Conservation (phyloP, 37 sponge, comb jelly and placozoan species). For the Diacarnus erythraeanus region DNA sequence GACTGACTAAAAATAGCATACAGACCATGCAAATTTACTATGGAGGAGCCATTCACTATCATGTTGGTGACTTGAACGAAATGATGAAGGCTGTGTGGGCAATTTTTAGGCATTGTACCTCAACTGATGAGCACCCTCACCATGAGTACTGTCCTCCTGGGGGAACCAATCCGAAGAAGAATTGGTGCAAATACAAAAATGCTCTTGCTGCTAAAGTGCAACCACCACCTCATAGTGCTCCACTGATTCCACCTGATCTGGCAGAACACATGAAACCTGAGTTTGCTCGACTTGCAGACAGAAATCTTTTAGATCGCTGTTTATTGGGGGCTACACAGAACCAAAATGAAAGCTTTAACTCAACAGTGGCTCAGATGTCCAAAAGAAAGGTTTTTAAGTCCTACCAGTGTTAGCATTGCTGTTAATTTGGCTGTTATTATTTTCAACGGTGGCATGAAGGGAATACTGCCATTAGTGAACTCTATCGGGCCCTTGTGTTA, state of each 20-base stretch:
- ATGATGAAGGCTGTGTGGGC: conserved; percentile 17
- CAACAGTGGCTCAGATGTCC: too few relatives aligned
- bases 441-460: too few relatives aligned
- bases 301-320: background rate
- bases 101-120: background rate
- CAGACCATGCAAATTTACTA: conserved; percentile 5
- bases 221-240: conserved; percentile 4
- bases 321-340: conserved; percentile 9
- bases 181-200: conserved; percentile 12
- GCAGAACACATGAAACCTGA: background rate
- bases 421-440: too few relatives aligned
- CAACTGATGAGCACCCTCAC: conserved; percentile 3
- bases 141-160: conserved; percentile 12
- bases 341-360: conserved; percentile 26
- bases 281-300: background rate
- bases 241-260: conserved; percentile 8
- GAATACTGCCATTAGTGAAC: too few relatives aligned
- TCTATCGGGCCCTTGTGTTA: too few relatives aligned
- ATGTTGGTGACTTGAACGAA: background rate
- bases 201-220: background rate
- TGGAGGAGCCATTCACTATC: conserved; percentile 4
- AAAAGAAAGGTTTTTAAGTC: too few relatives aligned
- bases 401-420: too few relatives aligned
- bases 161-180: too few relatives aligned
- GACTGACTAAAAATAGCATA: background rate